Evolutionary conservation across 1,140 invertebrate species (phyloP), one percentile per base, ranked within the genome.

Genomic region (Bemisia tabaci): DNA sequence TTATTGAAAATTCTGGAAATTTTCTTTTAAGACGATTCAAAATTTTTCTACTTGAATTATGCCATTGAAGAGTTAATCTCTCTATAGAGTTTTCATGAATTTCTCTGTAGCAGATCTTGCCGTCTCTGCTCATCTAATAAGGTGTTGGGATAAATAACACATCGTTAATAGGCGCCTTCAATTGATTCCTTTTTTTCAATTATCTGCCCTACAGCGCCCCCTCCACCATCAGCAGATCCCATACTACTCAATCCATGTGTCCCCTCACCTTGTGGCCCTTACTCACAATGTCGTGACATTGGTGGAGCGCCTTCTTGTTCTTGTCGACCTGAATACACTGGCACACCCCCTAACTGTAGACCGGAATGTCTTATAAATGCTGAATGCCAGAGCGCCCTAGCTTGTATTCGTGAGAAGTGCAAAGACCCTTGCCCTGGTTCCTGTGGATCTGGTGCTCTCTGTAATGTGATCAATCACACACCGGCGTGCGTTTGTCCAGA

Each of bases 221-320:
- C 72, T n/a, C 67, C 73, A 59, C 71, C 66, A 24, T 27, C 63
- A 66, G 62, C 48, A 63, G 69, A 71, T 68, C 72, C 69, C 22
- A 26, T 33, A 39, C 68, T 22, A 61, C 59, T 59, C 12, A 71
- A 75, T 67, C 77, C 77, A 12, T 81, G 80, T 66, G 22, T 74
- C 48, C 77, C 81, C 33, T 82, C 80, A n/a, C 80, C 81, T 21
- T 82, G 82, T 73, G 82, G 82, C 21, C 74, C 77, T 0, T 80
- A 82, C 68, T 77, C 82, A 2, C 71, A 79, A 59, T 85, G 83
- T 71, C 72, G 75, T 71, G 71, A 76, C 17, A 71, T 77, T 2
- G 78, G 76, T 39, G 72, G 73, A 33, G 67, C 64, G 65, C 78
- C 73, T 58, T 75, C 74, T 21, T 80, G 76, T 70, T 77, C 72